Conservation (phyloP, 2,797 vertebrate genomes). For the Taeniopygia guttata region DNA sequence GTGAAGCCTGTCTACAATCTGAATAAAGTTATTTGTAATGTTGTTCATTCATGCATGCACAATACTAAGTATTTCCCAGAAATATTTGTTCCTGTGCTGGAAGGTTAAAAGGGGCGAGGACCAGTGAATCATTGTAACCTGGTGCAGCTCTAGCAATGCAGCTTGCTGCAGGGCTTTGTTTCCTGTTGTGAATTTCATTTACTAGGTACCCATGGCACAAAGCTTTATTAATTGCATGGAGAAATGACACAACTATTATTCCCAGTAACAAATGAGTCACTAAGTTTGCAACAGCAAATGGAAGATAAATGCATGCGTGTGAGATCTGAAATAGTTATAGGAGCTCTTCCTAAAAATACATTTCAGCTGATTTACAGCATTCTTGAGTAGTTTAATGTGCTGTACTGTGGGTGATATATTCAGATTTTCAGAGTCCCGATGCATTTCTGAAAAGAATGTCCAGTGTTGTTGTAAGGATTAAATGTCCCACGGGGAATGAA, state of each 20-base stretch:
- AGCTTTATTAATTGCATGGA: slow-evolving; percentile 19
- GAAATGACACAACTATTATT: slow-evolving; percentile 32
- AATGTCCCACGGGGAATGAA: neutral
- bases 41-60: neutral
- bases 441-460: slow-evolving; percentile 36
- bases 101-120: neutral
- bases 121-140: neutral
- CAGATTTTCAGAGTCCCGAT: neutral
- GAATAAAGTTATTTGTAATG: neutral
- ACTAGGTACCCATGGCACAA: neutral
- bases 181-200: slow-evolving; percentile 56
- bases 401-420: neutral
- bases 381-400: slow-evolving; percentile 1
- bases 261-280: slow-evolving; percentile 32
- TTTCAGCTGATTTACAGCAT: slow-evolving; percentile 32
- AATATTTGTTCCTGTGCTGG: neutral
- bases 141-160: neutral
- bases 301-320: neutral
- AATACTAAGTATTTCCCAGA: neutral
- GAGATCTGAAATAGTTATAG: slow-evolving; percentile 6
- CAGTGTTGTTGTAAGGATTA: slow-evolving; percentile 8
- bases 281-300: slow-evolving; percentile 12
- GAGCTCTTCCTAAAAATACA: slow-evolving; percentile 28
- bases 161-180: slow-evolving; percentile 22
- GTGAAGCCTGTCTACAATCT: neutral